phyloP scores from a whole-genome alignment of 1,140 invertebrate genomes.

The Pachypsylla venusta region DNA sequence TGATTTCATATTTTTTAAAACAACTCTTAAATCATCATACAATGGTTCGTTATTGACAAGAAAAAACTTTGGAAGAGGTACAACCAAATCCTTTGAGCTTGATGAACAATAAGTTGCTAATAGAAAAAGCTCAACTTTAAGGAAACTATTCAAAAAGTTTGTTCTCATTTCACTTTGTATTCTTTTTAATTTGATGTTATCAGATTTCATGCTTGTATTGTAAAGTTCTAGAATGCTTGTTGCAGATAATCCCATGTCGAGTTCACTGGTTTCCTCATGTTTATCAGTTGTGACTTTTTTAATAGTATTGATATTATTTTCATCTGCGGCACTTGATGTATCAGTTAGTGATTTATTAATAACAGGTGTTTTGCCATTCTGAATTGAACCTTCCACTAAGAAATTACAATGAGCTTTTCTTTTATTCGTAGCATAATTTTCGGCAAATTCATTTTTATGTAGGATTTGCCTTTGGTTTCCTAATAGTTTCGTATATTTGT shows the following conservation, averaged over 20 bases:
- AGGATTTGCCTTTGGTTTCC: too few species aligned
- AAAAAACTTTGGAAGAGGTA: background rate
- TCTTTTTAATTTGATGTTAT: background rate
- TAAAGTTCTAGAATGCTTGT: background rate
- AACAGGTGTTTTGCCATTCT: too few species aligned
- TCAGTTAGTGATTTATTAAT: too few species aligned
- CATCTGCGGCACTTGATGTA: too few species aligned
- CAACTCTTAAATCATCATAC: background rate
- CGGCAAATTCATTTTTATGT: too few species aligned
- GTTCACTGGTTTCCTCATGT: too few species aligned
- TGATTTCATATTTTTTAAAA: background rate
- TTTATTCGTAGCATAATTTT: too few species aligned
- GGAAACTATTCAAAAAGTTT: background rate
- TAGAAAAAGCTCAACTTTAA: background rate
- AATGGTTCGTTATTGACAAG: background rate
- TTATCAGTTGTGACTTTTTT: too few species aligned
- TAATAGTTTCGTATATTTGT: too few species aligned
- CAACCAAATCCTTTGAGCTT: background rate
- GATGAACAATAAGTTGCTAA: background rate
- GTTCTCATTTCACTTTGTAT: background rate
- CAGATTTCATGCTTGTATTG: background rate
- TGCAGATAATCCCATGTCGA: background rate
- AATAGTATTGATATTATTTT: too few species aligned
- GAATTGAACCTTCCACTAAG: too few species aligned
- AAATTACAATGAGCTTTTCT: too few species aligned